phyloP scores from a whole-genome alignment of 2,888 invertebrate genomes.

The Mythimna ferrago region DNA sequence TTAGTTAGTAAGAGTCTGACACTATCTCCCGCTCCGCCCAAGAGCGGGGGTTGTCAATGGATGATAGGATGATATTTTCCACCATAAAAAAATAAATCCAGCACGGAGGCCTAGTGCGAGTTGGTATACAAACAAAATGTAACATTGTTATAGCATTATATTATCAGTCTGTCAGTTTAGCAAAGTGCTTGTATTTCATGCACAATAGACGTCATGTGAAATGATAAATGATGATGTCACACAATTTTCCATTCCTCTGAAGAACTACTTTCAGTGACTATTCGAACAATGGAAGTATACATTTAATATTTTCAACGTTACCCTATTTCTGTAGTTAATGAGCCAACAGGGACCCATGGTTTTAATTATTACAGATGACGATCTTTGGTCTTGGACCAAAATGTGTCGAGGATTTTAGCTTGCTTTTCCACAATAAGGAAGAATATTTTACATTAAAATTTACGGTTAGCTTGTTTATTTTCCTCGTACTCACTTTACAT shows the following conservation, averaged over 20 bases:
- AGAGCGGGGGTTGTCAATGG: no score
- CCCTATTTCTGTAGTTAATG: constrained; percentile 27
- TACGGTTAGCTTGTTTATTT: not conserved
- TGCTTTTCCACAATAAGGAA: not conserved
- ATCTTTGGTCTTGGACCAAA: constrained; percentile 20
- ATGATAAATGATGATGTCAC: constrained; percentile 2
- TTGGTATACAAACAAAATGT: no score
- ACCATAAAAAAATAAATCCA: no score
- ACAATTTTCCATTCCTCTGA: constrained; percentile 3
- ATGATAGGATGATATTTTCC: no score
- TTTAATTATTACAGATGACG: constrained; percentile 35
- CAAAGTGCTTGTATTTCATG: constrained; percentile 1
- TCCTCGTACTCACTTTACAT: not conserved
- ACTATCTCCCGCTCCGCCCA: no score
- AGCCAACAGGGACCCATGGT: constrained; percentile 6
- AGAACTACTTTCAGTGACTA: not conserved
- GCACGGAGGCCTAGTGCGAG: no score
- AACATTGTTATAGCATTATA: no score
- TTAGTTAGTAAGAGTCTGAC: no score
- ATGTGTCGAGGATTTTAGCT: constrained; percentile 1
- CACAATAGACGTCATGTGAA: constrained; percentile 5
- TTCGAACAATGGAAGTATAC: constrained; percentile 20
- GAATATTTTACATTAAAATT: constrained; percentile 20
- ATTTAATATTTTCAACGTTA: constrained; percentile 25
- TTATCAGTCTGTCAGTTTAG: not conserved